Base-by-base conservation (phyloP, 2,113 vertebrate species). In the Pterocles burchelli region DNA sequence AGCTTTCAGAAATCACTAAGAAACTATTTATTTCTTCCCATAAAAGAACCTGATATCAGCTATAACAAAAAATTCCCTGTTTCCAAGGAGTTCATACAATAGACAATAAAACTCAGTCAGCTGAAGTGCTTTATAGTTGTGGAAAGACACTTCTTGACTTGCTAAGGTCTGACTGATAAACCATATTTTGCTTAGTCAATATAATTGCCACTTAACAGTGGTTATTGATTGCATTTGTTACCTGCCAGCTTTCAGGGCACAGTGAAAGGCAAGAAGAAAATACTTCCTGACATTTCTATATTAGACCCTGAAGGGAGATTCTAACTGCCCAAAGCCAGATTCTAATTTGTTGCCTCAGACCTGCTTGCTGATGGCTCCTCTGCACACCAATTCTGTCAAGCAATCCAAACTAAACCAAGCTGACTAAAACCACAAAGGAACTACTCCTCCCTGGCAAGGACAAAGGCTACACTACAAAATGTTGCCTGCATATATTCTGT, bases 141-240 rank as follows among this genome's bases (percentile, higher is more conserved):
- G 26, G 51, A 91, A 95, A 91, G 62, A 72, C 33, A 76, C 70
- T 70, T 93, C 54, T 91, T 88, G 41, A 31, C 51, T 91, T 68
- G 15, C n/a, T 89, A 52, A 54, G 8, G 6, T 77, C 77, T 91
- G 57, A 62, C 17, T 48, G 24, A 65, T 52, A 73, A 92, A 76
- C 19, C n/a, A 4, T 72, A 63, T 75, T 93, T 93, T 82, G 45
- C 51, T 82, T 87, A 75, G 84, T 92, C 89, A 78, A 89, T 94
- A 78, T 89, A 91, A 92, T 85, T 92, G 76, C 38, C 19, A 33
- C 81, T 84, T 92, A 93, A 89, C 13, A 63, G 61, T 38, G 8
- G 46, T 76, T 92, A 92, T 75, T 67, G 84, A 92, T 52, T 65
- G 49, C n/a, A 22, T 68, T 86, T 86, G 48, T 61, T 82, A 78